These are phyloP conservation scores for Maniola hyperantus DNA, from an alignment of 2,888 invertebrate genomes.

Conservation along the genomic window DNA sequence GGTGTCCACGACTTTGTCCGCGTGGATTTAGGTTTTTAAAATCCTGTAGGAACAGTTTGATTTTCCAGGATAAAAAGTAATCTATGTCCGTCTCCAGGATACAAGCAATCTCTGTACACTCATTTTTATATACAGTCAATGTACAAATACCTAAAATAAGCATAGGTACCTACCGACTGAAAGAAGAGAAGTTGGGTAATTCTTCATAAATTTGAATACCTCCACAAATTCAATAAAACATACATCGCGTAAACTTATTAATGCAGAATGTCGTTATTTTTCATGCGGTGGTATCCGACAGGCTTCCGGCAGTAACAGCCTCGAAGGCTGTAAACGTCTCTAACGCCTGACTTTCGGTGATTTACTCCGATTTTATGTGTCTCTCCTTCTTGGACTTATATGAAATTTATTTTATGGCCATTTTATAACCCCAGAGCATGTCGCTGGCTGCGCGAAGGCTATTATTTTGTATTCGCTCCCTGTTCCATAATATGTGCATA, in stretches of 20 bases:
- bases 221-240: neutral
- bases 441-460: slow-evolving; percentile 50
- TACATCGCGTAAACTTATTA: slow-evolving; percentile 6
- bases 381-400: slow-evolving; percentile 74
- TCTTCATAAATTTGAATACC: neutral
- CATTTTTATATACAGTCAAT: too few relatives aligned
- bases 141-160: too few relatives aligned
- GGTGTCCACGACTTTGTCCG: too few relatives aligned
- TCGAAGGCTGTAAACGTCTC: slow-evolving; percentile 77
- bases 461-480: slow-evolving; percentile 22
- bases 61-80: too few relatives aligned
- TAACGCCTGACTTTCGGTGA: slow-evolving; percentile 78
- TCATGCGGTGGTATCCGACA: slow-evolving; percentile 61
- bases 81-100: too few relatives aligned
- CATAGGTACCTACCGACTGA: too few relatives aligned
- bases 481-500: slow-evolving; percentile 23
- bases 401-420: slow-evolving; percentile 78
- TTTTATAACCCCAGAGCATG: slow-evolving; percentile 74
- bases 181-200: too few relatives aligned
- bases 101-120: too few relatives aligned
- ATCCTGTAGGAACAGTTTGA: too few relatives aligned
- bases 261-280: slow-evolving; percentile 55
- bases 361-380: slow-evolving; percentile 81
- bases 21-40: too few relatives aligned
- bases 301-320: slow-evolving; percentile 74